Conservation (phyloP, 2,113 vertebrate genomes). For the Sula dactylatra region DNA sequence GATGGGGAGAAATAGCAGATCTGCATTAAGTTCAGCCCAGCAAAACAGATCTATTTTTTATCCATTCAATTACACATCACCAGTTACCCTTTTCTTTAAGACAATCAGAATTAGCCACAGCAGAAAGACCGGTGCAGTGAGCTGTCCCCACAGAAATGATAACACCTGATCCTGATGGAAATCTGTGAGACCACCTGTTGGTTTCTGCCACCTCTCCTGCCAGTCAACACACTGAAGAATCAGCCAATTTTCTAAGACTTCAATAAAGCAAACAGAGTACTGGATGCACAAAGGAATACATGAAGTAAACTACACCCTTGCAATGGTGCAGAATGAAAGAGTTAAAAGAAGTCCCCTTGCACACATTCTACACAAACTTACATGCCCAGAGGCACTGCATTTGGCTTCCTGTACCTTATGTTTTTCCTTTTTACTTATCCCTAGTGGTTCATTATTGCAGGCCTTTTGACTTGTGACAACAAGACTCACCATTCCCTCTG, state of each 20-base stretch:
- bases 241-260: background rate
- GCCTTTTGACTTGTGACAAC: constrained; percentile 59
- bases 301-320: background rate
- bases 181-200: background rate
- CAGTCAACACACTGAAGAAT: background rate
- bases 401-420: constrained; percentile 13
- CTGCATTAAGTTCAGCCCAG: background rate
- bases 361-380: background rate
- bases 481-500: constrained; percentile 42
- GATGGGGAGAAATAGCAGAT: background rate
- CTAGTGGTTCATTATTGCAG: background rate
- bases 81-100: background rate
- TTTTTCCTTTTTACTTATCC: constrained; percentile 11
- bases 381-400: background rate
- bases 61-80: accelerated
- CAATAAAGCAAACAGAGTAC: background rate
- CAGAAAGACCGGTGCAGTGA: background rate
- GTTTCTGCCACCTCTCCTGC: background rate
- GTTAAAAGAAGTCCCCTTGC: background rate
- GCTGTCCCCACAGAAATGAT: background rate
- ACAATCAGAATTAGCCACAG: background rate
- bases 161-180: background rate
- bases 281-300: background rate
- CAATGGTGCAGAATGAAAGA: background rate
- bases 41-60: background rate